phyloP scores from a whole-genome alignment of 2,888 invertebrate genomes.

The Drosophila paramelanica region DNA sequence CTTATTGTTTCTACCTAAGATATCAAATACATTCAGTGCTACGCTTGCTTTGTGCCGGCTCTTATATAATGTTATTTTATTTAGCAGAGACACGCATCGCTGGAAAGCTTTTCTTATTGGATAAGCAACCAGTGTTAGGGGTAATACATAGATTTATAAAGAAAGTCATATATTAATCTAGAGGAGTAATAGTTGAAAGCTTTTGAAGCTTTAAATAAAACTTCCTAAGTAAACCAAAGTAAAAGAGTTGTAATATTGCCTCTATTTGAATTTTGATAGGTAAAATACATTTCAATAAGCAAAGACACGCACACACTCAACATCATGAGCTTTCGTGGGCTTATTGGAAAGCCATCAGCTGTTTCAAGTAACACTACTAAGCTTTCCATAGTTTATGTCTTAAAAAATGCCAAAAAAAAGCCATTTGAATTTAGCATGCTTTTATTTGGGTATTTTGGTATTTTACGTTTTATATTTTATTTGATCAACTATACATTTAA shows the following conservation, averaged over 20 bases:
- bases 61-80: background rate
- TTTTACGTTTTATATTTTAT: constrained; percentile 56
- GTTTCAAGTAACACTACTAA: constrained; percentile 11
- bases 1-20: background rate
- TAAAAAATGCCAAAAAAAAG: constrained; percentile 39
- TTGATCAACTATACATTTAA: constrained; percentile 57
- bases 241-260: background rate
- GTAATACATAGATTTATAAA: too few relatives aligned
- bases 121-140: constrained; percentile 12
- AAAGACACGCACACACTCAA: background rate
- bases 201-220: constrained; percentile 16
- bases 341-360: constrained; percentile 19
- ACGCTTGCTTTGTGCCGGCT: constrained; percentile 19
- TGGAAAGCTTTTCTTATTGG: constrained; percentile 3
- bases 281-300: background rate
- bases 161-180: too few relatives aligned
- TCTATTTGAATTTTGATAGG: background rate
- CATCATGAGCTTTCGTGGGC: constrained; percentile 1
- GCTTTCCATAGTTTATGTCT: constrained; percentile 17
- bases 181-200: background rate
- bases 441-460: constrained; percentile 4
- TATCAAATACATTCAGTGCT: background rate
- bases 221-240: constrained; percentile 1
- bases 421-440: too few relatives aligned
- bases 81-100: constrained; percentile 28